Conservation (phyloP, 2,113 vertebrate genomes). For the Menura novaehollandiae region DNA sequence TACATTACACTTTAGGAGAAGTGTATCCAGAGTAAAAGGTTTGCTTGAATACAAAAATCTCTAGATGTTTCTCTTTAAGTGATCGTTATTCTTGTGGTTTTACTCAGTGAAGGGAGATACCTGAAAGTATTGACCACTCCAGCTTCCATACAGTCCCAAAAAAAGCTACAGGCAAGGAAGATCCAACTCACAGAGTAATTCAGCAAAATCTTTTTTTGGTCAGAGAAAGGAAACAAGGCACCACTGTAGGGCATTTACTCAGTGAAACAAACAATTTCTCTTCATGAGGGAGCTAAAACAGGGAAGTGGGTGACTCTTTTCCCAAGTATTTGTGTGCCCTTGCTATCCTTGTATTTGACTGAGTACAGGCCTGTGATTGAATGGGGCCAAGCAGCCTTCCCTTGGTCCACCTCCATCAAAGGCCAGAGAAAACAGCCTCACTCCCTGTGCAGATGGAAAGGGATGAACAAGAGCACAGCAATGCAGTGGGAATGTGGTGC, state of each 20-base stretch:
- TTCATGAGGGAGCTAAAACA: neutral
- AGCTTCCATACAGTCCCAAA: neutral
- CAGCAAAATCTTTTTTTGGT: neutral
- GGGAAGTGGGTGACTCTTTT: neutral
- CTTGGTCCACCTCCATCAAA: neutral
- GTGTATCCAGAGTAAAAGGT: neutral
- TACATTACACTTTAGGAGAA: neutral
- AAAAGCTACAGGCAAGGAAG: neutral
- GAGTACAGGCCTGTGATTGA: neutral
- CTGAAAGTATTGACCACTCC: neutral
- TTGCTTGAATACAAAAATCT: neutral
- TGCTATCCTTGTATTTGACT: accelerated
- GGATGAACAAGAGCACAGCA: neutral
- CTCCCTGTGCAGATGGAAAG: neutral
- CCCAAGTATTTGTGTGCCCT: neutral
- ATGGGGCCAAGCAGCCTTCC: neutral
- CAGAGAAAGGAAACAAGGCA: neutral
- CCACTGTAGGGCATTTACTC: neutral
- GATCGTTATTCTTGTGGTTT: neutral
- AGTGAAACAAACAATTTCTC: neutral
- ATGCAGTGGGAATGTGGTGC: neutral
- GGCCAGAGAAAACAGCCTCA: neutral
- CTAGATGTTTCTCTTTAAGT: neutral
- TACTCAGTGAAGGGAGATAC: neutral
- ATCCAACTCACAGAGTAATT: neutral